Evolutionary conservation across 2,888 invertebrate genomes (phyloP).

Genomic region (Coleophora flavipennella): DNA sequence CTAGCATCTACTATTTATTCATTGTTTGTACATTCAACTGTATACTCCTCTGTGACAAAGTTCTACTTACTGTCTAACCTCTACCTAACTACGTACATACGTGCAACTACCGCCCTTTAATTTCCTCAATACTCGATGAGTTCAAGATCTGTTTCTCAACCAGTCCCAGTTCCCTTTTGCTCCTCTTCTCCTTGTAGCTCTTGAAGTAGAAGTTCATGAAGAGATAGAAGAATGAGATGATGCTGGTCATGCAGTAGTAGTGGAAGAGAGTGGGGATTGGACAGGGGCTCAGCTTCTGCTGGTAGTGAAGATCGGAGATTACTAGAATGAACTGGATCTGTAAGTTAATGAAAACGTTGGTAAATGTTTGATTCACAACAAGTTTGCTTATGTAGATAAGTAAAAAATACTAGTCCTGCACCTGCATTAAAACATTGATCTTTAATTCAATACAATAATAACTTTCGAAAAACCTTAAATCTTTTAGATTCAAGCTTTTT

Average conservation of each 20-base stretch:
- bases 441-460: background rate
- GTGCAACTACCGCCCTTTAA: background rate
- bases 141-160: slow-evolving; percentile 8
- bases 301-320: slow-evolving; percentile 46
- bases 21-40: no score
- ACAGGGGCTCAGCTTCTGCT: slow-evolving; percentile 54
- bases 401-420: background rate
- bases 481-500: no score
- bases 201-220: slow-evolving; percentile 76
- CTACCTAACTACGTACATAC: background rate
- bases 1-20: no score
- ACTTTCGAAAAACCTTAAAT: no score
- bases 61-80: no score
- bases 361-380: no score
- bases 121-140: slow-evolving; percentile 1
- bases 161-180: slow-evolving; percentile 17
- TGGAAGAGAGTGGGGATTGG: slow-evolving; percentile 65
- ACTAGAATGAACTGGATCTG: slow-evolving; percentile 60
- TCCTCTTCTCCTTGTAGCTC: slow-evolving; percentile 33
- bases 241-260: slow-evolving; percentile 69
- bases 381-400: no score
- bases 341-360: slow-evolving; percentile 13
- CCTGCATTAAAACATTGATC: background rate
- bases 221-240: slow-evolving; percentile 74
- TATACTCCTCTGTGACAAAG: no score